A percentile compares a stretch with the other conserved stretches of the same genome.
phyloP scores from a whole-genome alignment of 2,797 vertebrate species.

The Brachyalestes nurse region DNA sequence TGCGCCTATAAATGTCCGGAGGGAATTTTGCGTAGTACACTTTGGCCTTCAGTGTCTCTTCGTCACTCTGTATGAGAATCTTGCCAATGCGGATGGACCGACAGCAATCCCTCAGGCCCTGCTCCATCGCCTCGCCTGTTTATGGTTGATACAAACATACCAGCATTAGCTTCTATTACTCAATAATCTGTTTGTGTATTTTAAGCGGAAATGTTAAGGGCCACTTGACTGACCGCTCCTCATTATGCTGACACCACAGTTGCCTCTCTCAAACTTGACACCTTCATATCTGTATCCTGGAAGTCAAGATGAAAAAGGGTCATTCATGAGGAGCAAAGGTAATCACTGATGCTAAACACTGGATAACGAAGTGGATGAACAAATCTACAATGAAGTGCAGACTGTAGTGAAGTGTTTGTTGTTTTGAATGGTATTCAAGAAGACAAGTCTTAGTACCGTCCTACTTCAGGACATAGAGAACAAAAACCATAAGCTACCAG shows the following conservation, averaged over 20 bases:
- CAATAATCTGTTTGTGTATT: neutral
- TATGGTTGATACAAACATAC: neutral
- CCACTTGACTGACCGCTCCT: conserved; percentile 80
- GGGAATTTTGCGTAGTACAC: conserved; percentile 99
- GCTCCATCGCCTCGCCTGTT: conserved; percentile 96
- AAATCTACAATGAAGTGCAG: neutral
- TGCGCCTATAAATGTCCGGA: conserved; percentile 93
- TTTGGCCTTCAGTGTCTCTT: conserved; percentile 96
- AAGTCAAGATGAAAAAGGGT: neutral
- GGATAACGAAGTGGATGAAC: neutral
- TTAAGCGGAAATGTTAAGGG: neutral
- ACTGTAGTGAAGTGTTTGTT: neutral
- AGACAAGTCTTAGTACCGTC: too few relatives aligned
- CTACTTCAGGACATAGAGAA: too few relatives aligned
- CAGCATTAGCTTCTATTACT: too few relatives aligned
- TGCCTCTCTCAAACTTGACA: conserved; percentile 87
- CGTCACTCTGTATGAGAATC: conserved; percentile 97
- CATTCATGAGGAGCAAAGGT: neutral
- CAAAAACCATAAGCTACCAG: too few relatives aligned
- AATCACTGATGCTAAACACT: neutral
- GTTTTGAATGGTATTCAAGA: too few relatives aligned
- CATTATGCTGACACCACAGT: conserved; percentile 91
- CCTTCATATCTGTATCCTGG: conserved; percentile 89
- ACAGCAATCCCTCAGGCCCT: conserved; percentile 94
- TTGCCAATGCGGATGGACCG: conserved; percentile 94